phyloP scores from a whole-genome alignment of 1,140 invertebrate genomes.

The Pseudomyrmex sp. region DNA sequence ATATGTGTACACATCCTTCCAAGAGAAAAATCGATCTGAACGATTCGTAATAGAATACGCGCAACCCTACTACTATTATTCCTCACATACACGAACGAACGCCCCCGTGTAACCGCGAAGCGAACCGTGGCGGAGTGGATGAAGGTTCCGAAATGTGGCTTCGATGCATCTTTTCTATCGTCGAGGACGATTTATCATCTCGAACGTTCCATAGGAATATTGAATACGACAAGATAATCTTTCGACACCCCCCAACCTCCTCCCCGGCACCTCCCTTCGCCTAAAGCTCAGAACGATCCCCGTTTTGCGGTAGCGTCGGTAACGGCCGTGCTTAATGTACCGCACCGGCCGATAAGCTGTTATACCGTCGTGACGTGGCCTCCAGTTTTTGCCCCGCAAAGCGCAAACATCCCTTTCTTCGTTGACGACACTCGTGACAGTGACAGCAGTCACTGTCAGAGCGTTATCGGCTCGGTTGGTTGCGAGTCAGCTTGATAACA shows the following conservation, averaged over 20 bases:
- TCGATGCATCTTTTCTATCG: conserved; percentile 76
- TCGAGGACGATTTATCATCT: conserved; percentile 74
- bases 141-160: conserved; percentile 69
- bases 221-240: conserved; percentile 78
- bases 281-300: conserved; percentile 65
- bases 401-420: conserved; percentile 71
- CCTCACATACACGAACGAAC: conserved; percentile 21
- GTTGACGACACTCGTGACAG: conserved; percentile 69
- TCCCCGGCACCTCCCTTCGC: neutral
- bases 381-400: conserved; percentile 75
- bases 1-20: neutral
- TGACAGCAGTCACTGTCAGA: conserved; percentile 63
- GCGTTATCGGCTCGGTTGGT: conserved; percentile 61
- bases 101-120: conserved; percentile 30
- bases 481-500: conserved; percentile 4
- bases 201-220: conserved; percentile 76
- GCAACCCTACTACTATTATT: conserved; percentile 30
- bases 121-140: conserved; percentile 60
- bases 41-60: neutral
- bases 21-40: neutral
- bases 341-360: conserved; percentile 75
- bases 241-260: conserved; percentile 67
- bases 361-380: conserved; percentile 73
- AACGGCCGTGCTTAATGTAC: conserved; percentile 77
- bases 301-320: conserved; percentile 71